phyloP scores from a whole-genome alignment of 2,888 invertebrate species.

The Plutella xylostella region DNA sequence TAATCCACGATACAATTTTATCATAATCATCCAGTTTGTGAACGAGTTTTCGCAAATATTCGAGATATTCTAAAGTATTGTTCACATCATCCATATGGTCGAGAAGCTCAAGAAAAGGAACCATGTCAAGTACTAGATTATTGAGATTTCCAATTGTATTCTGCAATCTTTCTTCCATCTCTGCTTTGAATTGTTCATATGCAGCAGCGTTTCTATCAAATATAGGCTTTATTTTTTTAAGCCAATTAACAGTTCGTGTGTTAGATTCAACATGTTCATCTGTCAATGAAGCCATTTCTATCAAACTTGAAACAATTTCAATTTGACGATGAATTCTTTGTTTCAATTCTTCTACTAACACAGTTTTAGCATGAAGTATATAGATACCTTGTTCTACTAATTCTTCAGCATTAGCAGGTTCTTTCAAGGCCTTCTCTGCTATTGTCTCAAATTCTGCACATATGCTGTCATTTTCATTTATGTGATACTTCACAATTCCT shows the following conservation, averaged over 20 bases:
- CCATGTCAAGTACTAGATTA: conserved; percentile 76
- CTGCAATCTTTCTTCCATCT: conserved; percentile 85
- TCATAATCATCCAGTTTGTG: conserved; percentile 81
- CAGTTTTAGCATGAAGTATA: conserved; percentile 82
- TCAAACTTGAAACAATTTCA: conserved; percentile 74
- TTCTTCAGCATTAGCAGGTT: conserved; percentile 84
- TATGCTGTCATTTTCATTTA: conserved; percentile 74
- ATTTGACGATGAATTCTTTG: conserved; percentile 78
- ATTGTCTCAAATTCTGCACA: conserved; percentile 80
- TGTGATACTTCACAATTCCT: conserved; percentile 73
- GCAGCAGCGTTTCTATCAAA: conserved; percentile 83
- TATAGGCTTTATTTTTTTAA: conserved; percentile 82
- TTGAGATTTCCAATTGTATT: conserved; percentile 77
- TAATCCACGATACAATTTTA: conserved; percentile 85
- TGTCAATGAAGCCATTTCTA: conserved; percentile 81
- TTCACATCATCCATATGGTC: conserved; percentile 87
- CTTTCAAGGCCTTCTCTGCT: conserved; percentile 74
- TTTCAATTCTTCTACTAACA: conserved; percentile 75
- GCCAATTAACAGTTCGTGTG: conserved; percentile 86
- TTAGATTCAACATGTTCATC: conserved; percentile 83
- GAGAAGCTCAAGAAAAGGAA: conserved; percentile 80
- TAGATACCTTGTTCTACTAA: conserved; percentile 84
- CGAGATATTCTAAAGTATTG: conserved; percentile 82
- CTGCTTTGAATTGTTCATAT: conserved; percentile 84
- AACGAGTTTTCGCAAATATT: conserved; percentile 80